Conservation (phyloP, 2,797 vertebrate species). For the Cryptoblepharus egeriae region DNA sequence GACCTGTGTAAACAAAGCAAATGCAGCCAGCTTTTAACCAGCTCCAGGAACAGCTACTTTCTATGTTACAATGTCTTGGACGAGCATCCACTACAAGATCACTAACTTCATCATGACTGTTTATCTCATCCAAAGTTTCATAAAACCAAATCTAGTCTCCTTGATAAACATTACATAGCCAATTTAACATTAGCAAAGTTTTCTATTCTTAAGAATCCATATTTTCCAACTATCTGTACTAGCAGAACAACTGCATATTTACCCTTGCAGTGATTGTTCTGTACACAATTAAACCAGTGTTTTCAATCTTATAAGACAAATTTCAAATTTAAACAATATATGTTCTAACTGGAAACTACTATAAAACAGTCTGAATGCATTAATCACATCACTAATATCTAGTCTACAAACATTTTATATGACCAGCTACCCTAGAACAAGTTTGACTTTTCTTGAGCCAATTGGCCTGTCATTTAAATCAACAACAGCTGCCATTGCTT, state of each 20-base stretch:
- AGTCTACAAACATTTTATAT: constrained; percentile 73
- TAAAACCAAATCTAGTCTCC: constrained; percentile 74
- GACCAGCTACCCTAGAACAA: constrained; percentile 88
- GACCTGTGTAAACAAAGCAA: constrained; percentile 81
- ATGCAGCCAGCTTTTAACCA: constrained; percentile 80
- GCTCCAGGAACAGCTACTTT: constrained; percentile 74
- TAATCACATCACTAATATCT: constrained; percentile 81
- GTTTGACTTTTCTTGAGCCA: constrained; percentile 97
- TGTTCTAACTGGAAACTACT: constrained; percentile 80
- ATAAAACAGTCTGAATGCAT: constrained; percentile 80
- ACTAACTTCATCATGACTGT: constrained; percentile 67
- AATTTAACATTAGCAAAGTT: constrained; percentile 67
- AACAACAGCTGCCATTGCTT: constrained; percentile 95
- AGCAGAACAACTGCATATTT: constrained; percentile 66
- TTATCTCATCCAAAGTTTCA: constrained; percentile 71
- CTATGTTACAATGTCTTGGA: constrained; percentile 80
- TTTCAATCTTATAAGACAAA: constrained; percentile 72
- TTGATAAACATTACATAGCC: constrained; percentile 72
- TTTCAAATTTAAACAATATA: constrained; percentile 77
- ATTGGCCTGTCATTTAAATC: constrained; percentile 98
- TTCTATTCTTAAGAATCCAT: constrained; percentile 66
- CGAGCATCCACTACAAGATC: constrained; percentile 72
- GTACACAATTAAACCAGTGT: constrained; percentile 74
- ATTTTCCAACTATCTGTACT: constrained; percentile 62
- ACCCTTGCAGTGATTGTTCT: constrained; percentile 59